Conservation (phyloP, 2,888 invertebrate species). For the Serrognathus titanus region DNA sequence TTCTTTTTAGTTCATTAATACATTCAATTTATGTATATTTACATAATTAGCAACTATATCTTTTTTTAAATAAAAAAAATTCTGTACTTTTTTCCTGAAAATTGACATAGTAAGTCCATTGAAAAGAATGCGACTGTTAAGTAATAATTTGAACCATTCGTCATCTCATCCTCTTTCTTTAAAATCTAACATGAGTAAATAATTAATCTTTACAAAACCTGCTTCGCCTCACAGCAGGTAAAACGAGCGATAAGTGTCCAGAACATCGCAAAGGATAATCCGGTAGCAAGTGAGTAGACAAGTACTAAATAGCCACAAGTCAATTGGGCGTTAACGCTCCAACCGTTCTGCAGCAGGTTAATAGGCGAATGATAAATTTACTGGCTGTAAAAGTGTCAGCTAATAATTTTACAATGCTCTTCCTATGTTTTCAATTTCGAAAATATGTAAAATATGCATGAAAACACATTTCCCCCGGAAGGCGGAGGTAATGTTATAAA, state of each 20-base stretch:
- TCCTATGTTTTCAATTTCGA: conserved; percentile 25
- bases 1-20: too few relatives aligned
- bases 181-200: too few relatives aligned
- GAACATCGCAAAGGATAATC: background rate
- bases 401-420: conserved; percentile 28
- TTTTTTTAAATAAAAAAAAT: too few relatives aligned
- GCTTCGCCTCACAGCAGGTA: background rate
- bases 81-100: too few relatives aligned
- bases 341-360: background rate
- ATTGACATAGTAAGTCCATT: too few relatives aligned
- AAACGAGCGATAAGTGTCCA: background rate
- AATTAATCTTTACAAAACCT: too few relatives aligned
- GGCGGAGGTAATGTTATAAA: conserved; percentile 30
- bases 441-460: conserved; percentile 32
- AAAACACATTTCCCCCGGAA: conserved; percentile 23
- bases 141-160: too few relatives aligned
- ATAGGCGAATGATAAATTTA: conserved; percentile 28
- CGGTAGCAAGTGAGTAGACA: conserved; percentile 10
- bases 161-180: too few relatives aligned
- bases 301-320: conserved; percentile 16
- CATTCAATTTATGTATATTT: too few relatives aligned
- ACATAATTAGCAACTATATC: too few relatives aligned
- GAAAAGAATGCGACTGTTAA: too few relatives aligned
- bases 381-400: conserved; percentile 30
- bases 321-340: conserved; percentile 19